Base-by-base conservation (phyloP, 2,113 vertebrate genomes). In the Malurus alboscapulatus region DNA sequence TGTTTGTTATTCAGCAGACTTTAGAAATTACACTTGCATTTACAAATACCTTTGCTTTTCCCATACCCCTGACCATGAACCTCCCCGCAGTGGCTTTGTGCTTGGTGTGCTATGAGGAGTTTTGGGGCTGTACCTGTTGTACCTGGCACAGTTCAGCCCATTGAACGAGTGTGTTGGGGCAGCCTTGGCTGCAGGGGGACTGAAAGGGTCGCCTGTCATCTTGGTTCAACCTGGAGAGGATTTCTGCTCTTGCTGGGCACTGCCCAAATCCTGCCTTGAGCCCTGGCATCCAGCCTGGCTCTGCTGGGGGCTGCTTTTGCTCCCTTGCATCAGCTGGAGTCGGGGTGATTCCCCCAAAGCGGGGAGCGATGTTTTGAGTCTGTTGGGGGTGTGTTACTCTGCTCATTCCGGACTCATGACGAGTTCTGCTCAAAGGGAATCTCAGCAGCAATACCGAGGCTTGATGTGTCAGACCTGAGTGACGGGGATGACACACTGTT, bases 31-130 rank as follows among this genome's bases (percentile, higher is more conserved):
- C 59, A 11, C 0, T 1, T 36, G 17, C 10, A 15, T 7, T 0
- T 34, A 22, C 3, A 19, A 40, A 80, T 66, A 14, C 1, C 1
- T 61, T 65, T 80, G 38, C 18, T 69, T 69, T 82, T 25, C 22
- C 30, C 12, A 0, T 29, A 14, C 2, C 17, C 29, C 14, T 44
- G 14, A 2, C 3, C 7, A 2, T 7, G 40, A 29, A 6, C 14
- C 11, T 17, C 1, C 5, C 8, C 8, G 0, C 1, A 0, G 8
- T 6, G 26, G 54, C 12, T 45, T 57, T 48, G 36, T 48, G 57
- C 50, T 74, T 2, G 6, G 3, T 2, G 1, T 7, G 53, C 2
- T 54, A 25, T 18, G 67, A 92, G 62, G 45, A 65, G 71, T 14
- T 85, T n/a, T 40, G 18, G 24, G 34, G 36, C 10, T 47, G 51